Conservation (phyloP, 2,113 vertebrate genomes). For the Pollachius pollachius region DNA sequence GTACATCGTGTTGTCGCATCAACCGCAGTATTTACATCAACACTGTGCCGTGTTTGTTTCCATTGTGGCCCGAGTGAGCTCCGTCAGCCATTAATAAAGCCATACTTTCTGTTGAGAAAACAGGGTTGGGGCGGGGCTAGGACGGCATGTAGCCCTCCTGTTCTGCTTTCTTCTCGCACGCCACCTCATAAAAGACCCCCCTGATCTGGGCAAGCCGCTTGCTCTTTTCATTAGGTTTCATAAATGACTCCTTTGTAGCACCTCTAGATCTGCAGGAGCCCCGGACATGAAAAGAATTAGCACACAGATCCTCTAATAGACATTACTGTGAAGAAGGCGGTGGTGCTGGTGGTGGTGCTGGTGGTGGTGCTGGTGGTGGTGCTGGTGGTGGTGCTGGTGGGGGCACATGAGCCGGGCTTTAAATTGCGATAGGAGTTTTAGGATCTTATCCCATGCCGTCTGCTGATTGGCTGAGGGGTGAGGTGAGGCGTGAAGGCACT, state of each 20-base stretch:
- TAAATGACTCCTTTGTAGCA: constrained; percentile 79
- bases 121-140: constrained; percentile 40
- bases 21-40: constrained; percentile 41
- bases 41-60: constrained; percentile 67
- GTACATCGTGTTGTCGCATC: background rate
- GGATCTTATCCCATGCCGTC: constrained; percentile 74
- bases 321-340: constrained; percentile 31
- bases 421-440: constrained; percentile 76
- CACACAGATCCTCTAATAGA: constrained; percentile 73
- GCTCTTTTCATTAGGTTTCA: constrained; percentile 79
- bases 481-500: constrained; percentile 68
- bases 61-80: constrained; percentile 51
- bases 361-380: constrained; percentile 22
- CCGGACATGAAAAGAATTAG: constrained; percentile 80
- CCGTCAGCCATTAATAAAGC: constrained; percentile 68
- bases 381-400: constrained; percentile 23
- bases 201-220: constrained; percentile 72
- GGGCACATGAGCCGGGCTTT: constrained; percentile 56
- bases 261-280: constrained; percentile 69
- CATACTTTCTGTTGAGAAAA: constrained; percentile 70
- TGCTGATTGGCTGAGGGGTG: constrained; percentile 66
- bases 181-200: constrained; percentile 67
- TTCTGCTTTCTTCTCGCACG: constrained; percentile 64
- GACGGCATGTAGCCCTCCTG: constrained; percentile 49
- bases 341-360: too few species aligned